phyloP scores from a whole-genome alignment of 1,140 invertebrate species.

The Danaus plexippus region DNA sequence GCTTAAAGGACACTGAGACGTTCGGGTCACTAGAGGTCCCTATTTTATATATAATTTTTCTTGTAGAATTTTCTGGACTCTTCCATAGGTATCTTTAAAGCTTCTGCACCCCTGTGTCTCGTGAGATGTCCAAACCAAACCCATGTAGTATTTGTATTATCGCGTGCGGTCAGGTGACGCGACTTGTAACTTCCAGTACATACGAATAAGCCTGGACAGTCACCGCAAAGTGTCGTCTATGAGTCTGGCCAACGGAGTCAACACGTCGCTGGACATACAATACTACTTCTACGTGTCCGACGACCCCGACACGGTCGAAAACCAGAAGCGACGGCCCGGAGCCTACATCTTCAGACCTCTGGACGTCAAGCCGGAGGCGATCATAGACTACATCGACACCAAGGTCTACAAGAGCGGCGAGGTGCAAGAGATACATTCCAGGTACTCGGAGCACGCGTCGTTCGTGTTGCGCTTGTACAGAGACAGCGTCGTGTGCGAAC shows the following conservation, averaged over 20 bases:
- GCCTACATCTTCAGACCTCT: slow-evolving; percentile 84
- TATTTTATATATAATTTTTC: no score
- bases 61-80: no score
- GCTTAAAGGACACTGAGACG: no score
- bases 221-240: slow-evolving; percentile 22
- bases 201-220: slow-evolving; percentile 32
- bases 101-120: no score
- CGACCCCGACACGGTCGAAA: slow-evolving; percentile 61
- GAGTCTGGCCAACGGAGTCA: slow-evolving; percentile 39
- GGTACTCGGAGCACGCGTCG: slow-evolving; percentile 77
- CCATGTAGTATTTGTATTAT: no score
- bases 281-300: slow-evolving; percentile 76
- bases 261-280: slow-evolving; percentile 44
- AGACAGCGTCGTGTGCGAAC: slow-evolving; percentile 77
- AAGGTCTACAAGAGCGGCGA: slow-evolving; percentile 71
- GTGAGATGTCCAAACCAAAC: no score
- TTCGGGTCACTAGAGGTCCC: no score
- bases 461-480: slow-evolving; percentile 80
- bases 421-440: slow-evolving; percentile 87
- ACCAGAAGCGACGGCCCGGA: slow-evolving; percentile 77
- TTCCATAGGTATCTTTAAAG: no score
- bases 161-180: no score
- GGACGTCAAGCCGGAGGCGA: slow-evolving; percentile 24
- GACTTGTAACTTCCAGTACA: slow-evolving; percentile 32
- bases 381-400: slow-evolving; percentile 28